Conservation (phyloP, 2,888 invertebrate species). For the Mycogona germanica region DNA sequence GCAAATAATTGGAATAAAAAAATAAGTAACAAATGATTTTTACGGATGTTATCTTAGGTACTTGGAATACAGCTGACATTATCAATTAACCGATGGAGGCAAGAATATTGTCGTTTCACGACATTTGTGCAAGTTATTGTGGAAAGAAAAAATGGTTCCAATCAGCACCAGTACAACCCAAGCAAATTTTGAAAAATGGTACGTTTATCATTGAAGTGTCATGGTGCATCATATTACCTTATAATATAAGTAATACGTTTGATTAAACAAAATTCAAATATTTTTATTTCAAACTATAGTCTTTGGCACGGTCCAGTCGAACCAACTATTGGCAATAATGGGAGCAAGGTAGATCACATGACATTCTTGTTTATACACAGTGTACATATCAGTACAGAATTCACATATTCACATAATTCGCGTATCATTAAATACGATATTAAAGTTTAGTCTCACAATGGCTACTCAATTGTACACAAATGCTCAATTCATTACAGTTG, state of each 20-base stretch:
- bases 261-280: conserved; percentile 6
- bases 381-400: not conserved
- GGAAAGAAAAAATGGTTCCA: too few species aligned
- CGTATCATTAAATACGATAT: not conserved
- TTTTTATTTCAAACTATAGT: conserved; percentile 40
- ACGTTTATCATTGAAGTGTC: conserved; percentile 9
- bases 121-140: too few species aligned
- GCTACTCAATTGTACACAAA: not conserved
- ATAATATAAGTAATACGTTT: not conserved
- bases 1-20: too few species aligned
- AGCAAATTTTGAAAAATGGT: conserved; percentile 26
- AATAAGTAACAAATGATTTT: too few species aligned
- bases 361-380: not conserved
- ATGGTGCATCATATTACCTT: too few species aligned
- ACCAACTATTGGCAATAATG: conserved; percentile 74
- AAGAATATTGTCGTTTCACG: too few species aligned
- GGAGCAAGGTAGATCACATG: conserved; percentile 40
- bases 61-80: too few species aligned
- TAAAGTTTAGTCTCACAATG: not conserved
- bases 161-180: too few species aligned
- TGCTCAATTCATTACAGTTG: too few species aligned
- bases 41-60: too few species aligned
- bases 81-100: too few species aligned
- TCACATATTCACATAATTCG: not conserved
- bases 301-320: conserved; percentile 69